Conservation (phyloP, 1,140 invertebrate genomes). For the Drosophila dunni region DNA sequence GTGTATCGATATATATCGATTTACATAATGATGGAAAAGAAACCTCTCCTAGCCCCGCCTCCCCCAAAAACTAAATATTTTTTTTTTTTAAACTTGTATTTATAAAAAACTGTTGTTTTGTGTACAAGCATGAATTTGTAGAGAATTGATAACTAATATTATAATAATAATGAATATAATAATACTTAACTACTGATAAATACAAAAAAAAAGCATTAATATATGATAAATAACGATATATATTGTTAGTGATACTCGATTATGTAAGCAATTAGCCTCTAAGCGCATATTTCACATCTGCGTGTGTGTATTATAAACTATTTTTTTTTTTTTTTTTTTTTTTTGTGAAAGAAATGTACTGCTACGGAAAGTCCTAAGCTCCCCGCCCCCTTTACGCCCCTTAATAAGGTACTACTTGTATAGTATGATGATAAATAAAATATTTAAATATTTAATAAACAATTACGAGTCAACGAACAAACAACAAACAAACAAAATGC, state of each 20-base stretch:
- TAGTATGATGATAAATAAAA: conserved; percentile 27
- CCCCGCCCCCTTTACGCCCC: neutral
- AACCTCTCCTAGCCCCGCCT: conserved; percentile 21
- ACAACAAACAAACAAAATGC: conserved; percentile 40
- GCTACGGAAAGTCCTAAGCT: neutral
- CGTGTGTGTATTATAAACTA: conserved; percentile 26
- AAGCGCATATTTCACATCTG: conserved; percentile 55
- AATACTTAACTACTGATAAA: conserved; percentile 19
- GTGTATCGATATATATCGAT: conserved; percentile 29
- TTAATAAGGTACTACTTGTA: conserved; percentile 10
- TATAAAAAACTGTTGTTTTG: conserved; percentile 69
- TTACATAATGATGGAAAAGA: conserved; percentile 21
- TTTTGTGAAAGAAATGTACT: conserved; percentile 31
- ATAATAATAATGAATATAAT: conserved; percentile 21
- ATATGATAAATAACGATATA: conserved; percentile 65
- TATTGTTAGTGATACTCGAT: conserved; percentile 79
- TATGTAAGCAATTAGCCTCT: conserved; percentile 66
- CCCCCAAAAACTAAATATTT: conserved; percentile 19
- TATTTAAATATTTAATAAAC: conserved; percentile 28
- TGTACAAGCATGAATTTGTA: conserved; percentile 61
- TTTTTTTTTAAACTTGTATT: conserved; percentile 68
- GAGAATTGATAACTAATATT: conserved; percentile 55
- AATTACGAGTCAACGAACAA: conserved; percentile 59
- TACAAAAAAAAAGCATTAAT: conserved; percentile 39
- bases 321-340: conserved; percentile 58